Percentiles rank a stretch among this genome's conserved stretches.
These are phyloP conservation scores for Stenodema calcarata DNA, from an alignment of 2,888 invertebrate species.

Conservation along the genomic window DNA sequence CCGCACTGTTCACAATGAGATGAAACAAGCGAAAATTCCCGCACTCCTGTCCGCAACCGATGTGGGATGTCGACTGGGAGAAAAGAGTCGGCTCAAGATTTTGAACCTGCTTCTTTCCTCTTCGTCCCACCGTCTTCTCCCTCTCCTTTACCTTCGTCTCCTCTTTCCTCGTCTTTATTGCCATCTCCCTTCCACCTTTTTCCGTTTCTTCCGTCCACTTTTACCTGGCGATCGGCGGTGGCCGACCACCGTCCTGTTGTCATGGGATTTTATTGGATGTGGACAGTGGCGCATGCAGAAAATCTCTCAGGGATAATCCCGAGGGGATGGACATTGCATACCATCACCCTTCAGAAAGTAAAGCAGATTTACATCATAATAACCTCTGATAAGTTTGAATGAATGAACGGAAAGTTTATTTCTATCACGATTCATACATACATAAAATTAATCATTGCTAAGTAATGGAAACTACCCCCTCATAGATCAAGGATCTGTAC, in stretches of 20 bases:
- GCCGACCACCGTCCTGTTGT: background rate
- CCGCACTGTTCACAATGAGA: background rate
- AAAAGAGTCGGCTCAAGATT: conserved; percentile 1
- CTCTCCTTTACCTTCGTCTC: background rate
- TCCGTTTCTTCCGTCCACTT: background rate
- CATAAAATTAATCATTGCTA: too few species aligned
- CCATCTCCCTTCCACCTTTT: background rate
- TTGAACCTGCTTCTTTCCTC: conserved; percentile 9
- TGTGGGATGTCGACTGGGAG: conserved; percentile 2
- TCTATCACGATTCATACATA: too few species aligned
- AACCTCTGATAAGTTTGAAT: too few species aligned
- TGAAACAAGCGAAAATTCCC: background rate
- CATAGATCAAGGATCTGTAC: too few species aligned
- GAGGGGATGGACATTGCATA: too few species aligned
- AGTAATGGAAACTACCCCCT: too few species aligned
- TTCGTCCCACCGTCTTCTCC: background rate
- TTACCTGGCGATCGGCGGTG: background rate
- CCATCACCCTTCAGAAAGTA: too few species aligned
- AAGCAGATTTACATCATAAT: too few species aligned
- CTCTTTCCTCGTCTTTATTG: background rate
- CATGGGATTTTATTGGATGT: too few species aligned
- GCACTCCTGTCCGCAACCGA: background rate
- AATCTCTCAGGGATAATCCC: too few species aligned
- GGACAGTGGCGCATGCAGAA: too few species aligned
- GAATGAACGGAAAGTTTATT: too few species aligned